Conservation (phyloP, 2,888 invertebrate genomes). For the Macaria notata region DNA sequence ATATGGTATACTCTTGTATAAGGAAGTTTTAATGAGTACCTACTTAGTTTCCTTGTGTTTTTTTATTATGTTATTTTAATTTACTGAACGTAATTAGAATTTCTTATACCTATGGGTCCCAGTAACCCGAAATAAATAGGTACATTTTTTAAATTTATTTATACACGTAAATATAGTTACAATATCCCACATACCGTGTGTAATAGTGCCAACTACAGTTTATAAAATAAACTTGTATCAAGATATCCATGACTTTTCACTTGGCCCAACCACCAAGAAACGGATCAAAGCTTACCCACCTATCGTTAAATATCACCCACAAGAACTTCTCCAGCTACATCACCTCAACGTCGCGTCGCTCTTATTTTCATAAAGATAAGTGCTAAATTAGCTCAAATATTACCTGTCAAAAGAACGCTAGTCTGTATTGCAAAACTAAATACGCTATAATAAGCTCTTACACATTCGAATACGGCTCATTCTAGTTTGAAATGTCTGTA, state of each 20-base stretch:
- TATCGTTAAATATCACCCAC: constrained; percentile 38
- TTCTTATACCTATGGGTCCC: too few species aligned
- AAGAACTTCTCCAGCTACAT: constrained; percentile 18
- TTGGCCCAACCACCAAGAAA: constrained; percentile 31
- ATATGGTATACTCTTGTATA: too few species aligned
- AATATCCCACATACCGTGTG: too few species aligned
- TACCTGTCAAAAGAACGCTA: background rate
- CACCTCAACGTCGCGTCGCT: background rate
- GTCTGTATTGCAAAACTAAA: background rate
- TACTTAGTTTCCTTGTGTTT: too few species aligned
- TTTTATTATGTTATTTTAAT: too few species aligned
- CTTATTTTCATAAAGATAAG: constrained; percentile 1
- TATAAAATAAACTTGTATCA: too few species aligned
- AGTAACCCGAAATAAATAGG: too few species aligned
- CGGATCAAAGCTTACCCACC: constrained; percentile 37
- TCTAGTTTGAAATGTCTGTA: constrained; percentile 3
- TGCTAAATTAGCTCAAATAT: constrained; percentile 7
- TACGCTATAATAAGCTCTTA: constrained; percentile 2
- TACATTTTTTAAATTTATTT: too few species aligned
- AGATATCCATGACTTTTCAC: background rate
- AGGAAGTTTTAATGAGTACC: too few species aligned
- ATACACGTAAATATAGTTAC: too few species aligned
- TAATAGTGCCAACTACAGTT: too few species aligned
- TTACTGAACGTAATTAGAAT: too few species aligned
- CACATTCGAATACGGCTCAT: background rate